phyloP scores from a whole-genome alignment of 2,888 invertebrate genomes.

The Slavum lentiscoides region DNA sequence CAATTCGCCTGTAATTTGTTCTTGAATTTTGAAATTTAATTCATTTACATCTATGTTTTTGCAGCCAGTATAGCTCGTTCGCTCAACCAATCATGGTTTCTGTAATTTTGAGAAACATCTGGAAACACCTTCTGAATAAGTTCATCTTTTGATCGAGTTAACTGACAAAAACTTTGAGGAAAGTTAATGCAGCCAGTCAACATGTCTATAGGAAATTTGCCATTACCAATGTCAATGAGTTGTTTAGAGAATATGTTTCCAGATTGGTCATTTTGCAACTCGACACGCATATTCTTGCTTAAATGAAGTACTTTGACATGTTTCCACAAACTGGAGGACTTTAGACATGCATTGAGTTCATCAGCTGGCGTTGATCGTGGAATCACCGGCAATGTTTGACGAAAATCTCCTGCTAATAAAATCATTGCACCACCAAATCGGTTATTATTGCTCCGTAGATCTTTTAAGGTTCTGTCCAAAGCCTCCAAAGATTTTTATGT shows the following conservation, averaged over 20 bases:
- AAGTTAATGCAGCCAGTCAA: slow-evolving; percentile 57
- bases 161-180: slow-evolving; percentile 56
- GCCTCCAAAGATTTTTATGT: slow-evolving; percentile 56
- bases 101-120: too few relatives aligned
- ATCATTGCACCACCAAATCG: too few relatives aligned
- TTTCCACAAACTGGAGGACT: slow-evolving; percentile 54
- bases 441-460: too few relatives aligned
- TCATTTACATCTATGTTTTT: too few relatives aligned
- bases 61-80: too few relatives aligned
- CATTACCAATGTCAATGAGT: slow-evolving; percentile 26
- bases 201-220: slow-evolving; percentile 56
- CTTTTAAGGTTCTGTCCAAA: too few relatives aligned
- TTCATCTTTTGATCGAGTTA: slow-evolving; percentile 56
- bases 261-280: slow-evolving; percentile 37
- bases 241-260: slow-evolving; percentile 28
- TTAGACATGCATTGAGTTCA: slow-evolving; percentile 55
- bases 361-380: slow-evolving; percentile 55
- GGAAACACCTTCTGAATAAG: slow-evolving; percentile 58
- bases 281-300: slow-evolving; percentile 44
- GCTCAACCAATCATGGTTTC: too few relatives aligned
- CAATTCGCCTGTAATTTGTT: too few relatives aligned
- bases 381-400: slow-evolving; percentile 55
- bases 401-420: slow-evolving; percentile 29
- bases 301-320: slow-evolving; percentile 54
- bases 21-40: too few relatives aligned